phyloP scores from a whole-genome alignment of 2,113 vertebrate species.

The Ochotona curzoniae region DNA sequence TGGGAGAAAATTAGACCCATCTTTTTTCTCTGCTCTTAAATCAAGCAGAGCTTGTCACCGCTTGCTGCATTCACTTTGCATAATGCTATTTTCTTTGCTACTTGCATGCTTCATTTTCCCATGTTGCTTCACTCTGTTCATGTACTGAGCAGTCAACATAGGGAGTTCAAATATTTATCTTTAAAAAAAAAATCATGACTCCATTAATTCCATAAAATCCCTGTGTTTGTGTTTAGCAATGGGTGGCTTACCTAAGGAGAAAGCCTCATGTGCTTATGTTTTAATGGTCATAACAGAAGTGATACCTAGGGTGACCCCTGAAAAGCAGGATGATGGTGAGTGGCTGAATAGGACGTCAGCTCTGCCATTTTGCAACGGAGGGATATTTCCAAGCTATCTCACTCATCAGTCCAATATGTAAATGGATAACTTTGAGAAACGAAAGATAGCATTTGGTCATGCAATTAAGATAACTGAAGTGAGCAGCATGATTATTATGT shows the following conservation, averaged over 20 bases:
- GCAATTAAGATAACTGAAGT: neutral
- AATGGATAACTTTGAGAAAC: neutral
- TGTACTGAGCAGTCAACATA: neutral
- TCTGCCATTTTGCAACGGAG: neutral
- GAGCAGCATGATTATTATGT: neutral
- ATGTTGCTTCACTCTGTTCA: neutral
- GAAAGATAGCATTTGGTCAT: neutral
- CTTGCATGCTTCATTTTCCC: neutral
- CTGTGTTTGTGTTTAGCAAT: neutral
- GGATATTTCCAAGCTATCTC: neutral
- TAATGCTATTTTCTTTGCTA: constrained; percentile 36
- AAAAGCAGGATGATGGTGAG: neutral
- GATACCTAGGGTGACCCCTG: neutral
- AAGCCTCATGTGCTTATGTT: neutral
- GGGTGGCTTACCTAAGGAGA: neutral
- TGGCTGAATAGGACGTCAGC: neutral
- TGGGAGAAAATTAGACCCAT: constrained; percentile 65
- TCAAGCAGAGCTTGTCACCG: constrained; percentile 46
- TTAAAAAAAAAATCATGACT: constrained; percentile 51
- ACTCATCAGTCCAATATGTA: neutral
- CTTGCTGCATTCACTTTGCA: constrained; percentile 66
- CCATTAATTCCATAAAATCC: neutral
- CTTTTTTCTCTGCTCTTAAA: constrained; percentile 65
- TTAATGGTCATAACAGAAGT: neutral
- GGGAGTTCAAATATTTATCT: neutral